Percentiles rank a stretch among this genome's conserved stretches.
These are phyloP conservation scores for Nycticorax nycticorax DNA, from an alignment of 2,113 vertebrate species.

Conservation along the genomic window DNA sequence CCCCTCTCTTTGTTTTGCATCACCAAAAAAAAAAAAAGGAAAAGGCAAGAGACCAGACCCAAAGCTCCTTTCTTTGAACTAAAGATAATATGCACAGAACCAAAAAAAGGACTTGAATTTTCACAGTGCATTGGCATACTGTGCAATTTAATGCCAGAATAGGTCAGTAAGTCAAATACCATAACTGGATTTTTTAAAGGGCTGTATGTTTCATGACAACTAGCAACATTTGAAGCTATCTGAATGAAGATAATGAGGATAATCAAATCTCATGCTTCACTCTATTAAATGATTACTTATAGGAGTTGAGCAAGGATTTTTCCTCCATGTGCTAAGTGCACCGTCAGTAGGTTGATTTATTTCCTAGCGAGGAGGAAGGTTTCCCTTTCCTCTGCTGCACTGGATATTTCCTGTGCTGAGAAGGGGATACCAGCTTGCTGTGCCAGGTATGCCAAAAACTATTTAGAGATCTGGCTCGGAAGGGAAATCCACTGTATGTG, in stretches of 20 bases:
- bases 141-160: not conserved
- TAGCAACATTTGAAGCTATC: conserved; percentile 1
- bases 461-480: not conserved
- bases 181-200: not conserved
- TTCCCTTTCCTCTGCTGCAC: not conserved
- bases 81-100: not conserved
- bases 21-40: not conserved
- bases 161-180: conserved; percentile 41
- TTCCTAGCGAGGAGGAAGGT: not conserved
- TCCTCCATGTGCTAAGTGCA: not conserved
- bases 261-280: conserved; percentile 50
- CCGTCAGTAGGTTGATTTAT: not conserved
- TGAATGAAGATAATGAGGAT: conserved; percentile 27
- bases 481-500: not conserved
- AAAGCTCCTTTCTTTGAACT: not conserved
- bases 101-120: not conserved
- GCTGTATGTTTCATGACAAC: conserved; percentile 29
- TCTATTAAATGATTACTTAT: not conserved
- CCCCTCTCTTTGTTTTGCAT: not conserved
- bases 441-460: conserved; percentile 32
- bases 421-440: not conserved
- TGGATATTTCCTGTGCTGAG: not conserved
- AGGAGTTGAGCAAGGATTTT: not conserved
- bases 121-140: not conserved
- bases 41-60: not conserved